phyloP scores from a whole-genome alignment of 1,140 invertebrate species.

The Pseudomyrmex dendroicus region DNA sequence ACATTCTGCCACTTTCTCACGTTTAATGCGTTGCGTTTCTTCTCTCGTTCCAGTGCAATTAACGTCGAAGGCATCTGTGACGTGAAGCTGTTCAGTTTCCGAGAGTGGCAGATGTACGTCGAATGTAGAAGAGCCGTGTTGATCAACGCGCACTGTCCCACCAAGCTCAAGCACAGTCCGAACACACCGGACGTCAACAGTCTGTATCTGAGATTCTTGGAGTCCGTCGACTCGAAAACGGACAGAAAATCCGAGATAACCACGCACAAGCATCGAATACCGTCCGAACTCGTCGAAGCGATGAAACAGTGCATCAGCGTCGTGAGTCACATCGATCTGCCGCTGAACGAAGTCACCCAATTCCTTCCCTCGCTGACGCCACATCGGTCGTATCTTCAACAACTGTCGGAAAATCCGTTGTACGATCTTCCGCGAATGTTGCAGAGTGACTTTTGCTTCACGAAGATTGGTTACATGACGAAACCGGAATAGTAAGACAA shows the following conservation, averaged over 20 bases:
- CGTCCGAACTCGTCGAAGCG: conserved; percentile 62
- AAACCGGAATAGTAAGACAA: conserved; percentile 76
- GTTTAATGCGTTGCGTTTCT: background rate
- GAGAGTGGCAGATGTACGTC: conserved; percentile 88
- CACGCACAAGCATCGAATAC: conserved; percentile 63
- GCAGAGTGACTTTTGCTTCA: conserved; percentile 74
- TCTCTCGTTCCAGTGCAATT: conserved; percentile 72
- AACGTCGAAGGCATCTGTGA: conserved; percentile 69
- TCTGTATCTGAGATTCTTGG: conserved; percentile 76
- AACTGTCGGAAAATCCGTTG: conserved; percentile 72
- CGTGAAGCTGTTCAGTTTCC: conserved; percentile 86
- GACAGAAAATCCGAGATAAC: conserved; percentile 50
- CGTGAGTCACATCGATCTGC: conserved; percentile 61
- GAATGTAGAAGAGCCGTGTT: conserved; percentile 86
- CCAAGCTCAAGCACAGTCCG: conserved; percentile 80
- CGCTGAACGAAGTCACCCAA: conserved; percentile 56
- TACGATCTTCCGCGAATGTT: conserved; percentile 76
- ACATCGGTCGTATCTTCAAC: conserved; percentile 77
- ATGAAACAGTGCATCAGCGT: conserved; percentile 72
- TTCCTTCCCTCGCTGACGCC: conserved; percentile 81
- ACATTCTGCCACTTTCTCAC: background rate
- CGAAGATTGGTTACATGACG: conserved; percentile 79
- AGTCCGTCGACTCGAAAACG: conserved; percentile 67
- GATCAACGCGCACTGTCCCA: conserved; percentile 85
- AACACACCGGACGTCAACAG: conserved; percentile 69